These are phyloP conservation scores for Crenuchus spilurus DNA, from an alignment of 2,797 vertebrate species.

Conservation along the genomic window DNA sequence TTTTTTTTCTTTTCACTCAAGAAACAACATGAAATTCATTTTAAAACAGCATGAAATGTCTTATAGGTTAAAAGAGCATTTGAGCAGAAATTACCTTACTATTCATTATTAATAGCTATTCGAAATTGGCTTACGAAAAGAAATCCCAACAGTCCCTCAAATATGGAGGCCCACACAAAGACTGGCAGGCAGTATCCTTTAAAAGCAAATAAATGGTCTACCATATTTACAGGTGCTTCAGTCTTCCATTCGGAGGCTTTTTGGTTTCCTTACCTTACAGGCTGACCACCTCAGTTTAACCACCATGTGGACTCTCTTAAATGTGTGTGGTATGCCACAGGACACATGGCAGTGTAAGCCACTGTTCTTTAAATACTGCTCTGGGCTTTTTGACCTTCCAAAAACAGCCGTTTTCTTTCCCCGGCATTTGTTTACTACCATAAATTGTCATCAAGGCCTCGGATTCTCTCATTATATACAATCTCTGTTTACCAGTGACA, in stretches of 20 bases:
- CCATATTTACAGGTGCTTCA: not conserved
- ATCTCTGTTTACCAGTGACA: not conserved
- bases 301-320: not conserved
- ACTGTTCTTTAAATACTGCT: not conserved
- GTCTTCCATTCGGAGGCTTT: not conserved
- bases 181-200: not conserved
- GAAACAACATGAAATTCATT: too few species aligned
- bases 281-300: not conserved
- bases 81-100: too few species aligned
- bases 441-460: not conserved
- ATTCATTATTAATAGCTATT: too few species aligned
- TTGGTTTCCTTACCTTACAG: constrained; percentile 1
- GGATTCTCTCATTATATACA: not conserved
- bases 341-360: not conserved
- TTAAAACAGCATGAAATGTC: too few species aligned
- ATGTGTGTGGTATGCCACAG: not conserved
- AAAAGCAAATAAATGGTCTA: not conserved
- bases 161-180: not conserved
- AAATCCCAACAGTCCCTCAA: not conserved
- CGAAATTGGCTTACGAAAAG: too few species aligned
- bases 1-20: too few species aligned
- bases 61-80: too few species aligned
- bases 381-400: not conserved
- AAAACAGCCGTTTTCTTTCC: not conserved
- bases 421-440: not conserved